Evolutionary conservation across 2,113 vertebrate species (phyloP).

Genomic region (Eretmochelys imbricata): DNA sequence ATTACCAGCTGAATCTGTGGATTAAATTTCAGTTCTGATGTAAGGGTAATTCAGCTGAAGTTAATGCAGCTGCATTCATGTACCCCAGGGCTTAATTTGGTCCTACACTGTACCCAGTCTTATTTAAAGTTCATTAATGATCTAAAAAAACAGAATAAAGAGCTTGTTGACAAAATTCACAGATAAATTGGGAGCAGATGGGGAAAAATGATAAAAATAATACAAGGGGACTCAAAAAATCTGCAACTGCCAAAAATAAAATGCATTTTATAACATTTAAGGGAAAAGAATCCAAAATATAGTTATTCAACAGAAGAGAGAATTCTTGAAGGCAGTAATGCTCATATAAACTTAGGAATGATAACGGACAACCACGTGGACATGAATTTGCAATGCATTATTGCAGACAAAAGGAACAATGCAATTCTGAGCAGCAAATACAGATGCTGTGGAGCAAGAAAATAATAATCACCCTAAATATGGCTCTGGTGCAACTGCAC

Average conservation of each 20-base stretch:
- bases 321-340: background rate
- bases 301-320: background rate
- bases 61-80: background rate
- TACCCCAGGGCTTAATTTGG: background rate
- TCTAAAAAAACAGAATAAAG: background rate
- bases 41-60: background rate
- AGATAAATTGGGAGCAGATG: background rate
- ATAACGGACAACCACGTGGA: background rate
- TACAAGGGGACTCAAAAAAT: background rate
- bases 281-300: rapidly evolving
- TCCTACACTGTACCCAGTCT: background rate
- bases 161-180: background rate
- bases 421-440: background rate
- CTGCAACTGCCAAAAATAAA: background rate
- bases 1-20: background rate
- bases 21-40: background rate
- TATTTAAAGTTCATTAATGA: background rate
- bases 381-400: background rate
- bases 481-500: background rate
- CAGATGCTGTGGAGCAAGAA: background rate
- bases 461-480: background rate
- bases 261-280: background rate
- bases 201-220: background rate
- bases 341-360: too few species aligned
- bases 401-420: background rate